Conservation (phyloP, 2,113 vertebrate species). For the Ameiurus melas region DNA sequence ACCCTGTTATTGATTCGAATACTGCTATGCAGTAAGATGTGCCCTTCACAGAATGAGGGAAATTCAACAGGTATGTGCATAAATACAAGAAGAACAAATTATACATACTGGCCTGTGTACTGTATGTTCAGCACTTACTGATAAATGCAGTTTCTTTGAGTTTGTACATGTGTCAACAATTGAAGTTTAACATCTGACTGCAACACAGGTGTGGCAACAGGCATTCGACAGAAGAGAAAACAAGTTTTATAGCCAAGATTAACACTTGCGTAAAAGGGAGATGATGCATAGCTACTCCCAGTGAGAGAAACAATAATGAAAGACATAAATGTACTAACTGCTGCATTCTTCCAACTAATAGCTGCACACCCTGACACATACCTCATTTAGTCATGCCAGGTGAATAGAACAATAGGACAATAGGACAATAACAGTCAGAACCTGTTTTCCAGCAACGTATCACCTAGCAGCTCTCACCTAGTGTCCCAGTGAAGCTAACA, state of each 20-base stretch:
- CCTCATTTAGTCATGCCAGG: neutral
- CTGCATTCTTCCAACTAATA: neutral
- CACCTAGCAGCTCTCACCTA: no score
- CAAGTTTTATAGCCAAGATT: neutral
- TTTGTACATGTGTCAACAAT: neutral
- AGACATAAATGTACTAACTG: neutral
- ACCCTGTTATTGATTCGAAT: no score
- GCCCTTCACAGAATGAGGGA: no score
- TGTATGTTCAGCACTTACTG: no score
- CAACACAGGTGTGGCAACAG: neutral
- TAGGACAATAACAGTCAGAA: neutral
- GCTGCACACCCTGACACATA: neutral
- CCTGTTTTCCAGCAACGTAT: no score
- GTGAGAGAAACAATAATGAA: neutral
- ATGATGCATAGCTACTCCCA: neutral
- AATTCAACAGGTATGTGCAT: no score
- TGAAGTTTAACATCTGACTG: neutral
- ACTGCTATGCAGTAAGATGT: no score
- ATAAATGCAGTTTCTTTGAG: no score
- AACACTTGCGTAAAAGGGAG: neutral
- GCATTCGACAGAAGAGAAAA: neutral
- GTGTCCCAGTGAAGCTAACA: no score
- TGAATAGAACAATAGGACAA: neutral
- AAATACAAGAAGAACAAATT: no score
- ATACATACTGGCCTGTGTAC: no score